Evolutionary conservation across 1,140 invertebrate genomes (phyloP).

Genomic region (Leptinotarsa texana): DNA sequence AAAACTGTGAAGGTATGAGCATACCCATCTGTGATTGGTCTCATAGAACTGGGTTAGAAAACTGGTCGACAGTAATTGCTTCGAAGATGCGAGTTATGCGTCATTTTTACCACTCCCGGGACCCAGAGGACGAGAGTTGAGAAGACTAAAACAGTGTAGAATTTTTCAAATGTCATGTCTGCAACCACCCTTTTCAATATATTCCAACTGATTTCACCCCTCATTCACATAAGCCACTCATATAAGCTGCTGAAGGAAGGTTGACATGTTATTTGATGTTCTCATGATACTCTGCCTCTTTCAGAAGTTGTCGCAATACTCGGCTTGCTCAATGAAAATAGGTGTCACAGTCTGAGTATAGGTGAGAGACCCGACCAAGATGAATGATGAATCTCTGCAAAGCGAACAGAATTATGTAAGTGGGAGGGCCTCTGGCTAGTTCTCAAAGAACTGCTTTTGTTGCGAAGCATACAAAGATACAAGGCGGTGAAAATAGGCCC

Average conservation of each 20-base stretch:
- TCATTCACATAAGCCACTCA: background rate
- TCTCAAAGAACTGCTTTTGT: background rate
- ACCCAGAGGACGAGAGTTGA: background rate
- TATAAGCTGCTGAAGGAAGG: background rate
- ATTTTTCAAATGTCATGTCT: background rate
- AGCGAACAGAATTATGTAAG: background rate
- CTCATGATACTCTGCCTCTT: background rate
- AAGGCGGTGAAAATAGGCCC: background rate
- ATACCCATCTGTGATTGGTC: no score
- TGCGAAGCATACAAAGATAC: background rate
- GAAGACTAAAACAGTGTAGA: background rate
- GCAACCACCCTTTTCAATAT: background rate
- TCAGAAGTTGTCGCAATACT: background rate
- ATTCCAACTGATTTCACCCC: background rate
- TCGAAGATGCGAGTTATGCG: no score
- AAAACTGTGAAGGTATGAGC: no score
- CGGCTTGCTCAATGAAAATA: background rate
- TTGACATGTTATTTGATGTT: background rate
- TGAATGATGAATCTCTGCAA: background rate
- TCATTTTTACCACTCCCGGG: no score
- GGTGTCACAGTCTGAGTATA: background rate
- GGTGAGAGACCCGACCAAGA: background rate
- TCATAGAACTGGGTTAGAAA: no score
- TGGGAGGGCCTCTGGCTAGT: background rate
- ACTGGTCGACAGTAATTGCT: no score